These are phyloP conservation scores for Diplodus sargus DNA, from an alignment of 2,797 vertebrate species.

Conservation along the genomic window DNA sequence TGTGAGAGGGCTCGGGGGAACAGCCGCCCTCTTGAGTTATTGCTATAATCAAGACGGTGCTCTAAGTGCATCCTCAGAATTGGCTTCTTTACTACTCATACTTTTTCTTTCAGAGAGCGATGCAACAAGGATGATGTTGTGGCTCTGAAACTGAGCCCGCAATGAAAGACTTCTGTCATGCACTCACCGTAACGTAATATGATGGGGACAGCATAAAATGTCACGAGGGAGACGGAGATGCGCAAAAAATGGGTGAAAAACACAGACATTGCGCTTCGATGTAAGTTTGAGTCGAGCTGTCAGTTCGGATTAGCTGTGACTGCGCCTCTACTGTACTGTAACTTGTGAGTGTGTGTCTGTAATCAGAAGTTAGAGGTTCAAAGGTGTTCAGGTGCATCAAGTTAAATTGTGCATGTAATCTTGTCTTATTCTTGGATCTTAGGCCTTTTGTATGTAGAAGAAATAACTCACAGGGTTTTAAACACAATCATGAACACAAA, in stretches of 20 bases:
- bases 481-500: neutral
- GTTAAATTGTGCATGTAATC: neutral
- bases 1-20: constrained; percentile 20
- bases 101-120: constrained; percentile 34
- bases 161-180: constrained; percentile 35
- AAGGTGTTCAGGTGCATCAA: neutral
- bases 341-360: neutral
- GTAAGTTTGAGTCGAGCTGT: constrained; percentile 7
- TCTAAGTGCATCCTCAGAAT: constrained; percentile 41
- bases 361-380: neutral
- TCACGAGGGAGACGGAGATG: neutral
- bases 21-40: constrained; percentile 27
- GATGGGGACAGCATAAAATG: constrained; percentile 6
- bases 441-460: neutral
- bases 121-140: constrained; percentile 20
- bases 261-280: neutral
- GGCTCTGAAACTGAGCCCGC: constrained; percentile 32
- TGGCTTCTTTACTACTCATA: constrained; percentile 28
- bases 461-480: neutral
- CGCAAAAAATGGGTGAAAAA: neutral
- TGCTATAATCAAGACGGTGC: constrained; percentile 54
- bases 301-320: constrained; percentile 6
- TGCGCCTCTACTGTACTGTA: neutral
- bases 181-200: constrained; percentile 19
- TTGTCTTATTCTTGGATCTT: neutral